Evolutionary conservation across 2,797 vertebrate species (phyloP).

Genomic region (Coluber constrictor): DNA sequence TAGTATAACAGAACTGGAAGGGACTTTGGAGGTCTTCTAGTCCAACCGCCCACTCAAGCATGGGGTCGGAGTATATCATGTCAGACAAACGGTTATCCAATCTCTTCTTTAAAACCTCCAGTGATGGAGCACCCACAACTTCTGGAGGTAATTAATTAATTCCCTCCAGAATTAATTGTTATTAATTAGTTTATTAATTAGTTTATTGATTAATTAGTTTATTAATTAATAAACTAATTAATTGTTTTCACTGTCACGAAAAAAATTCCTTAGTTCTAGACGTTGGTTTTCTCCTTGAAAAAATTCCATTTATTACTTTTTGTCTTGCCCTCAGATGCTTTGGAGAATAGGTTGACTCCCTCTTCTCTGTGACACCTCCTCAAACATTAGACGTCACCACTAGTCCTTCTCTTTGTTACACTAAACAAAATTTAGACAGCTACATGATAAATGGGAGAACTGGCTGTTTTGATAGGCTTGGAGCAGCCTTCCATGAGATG

Average conservation of each 20-base stretch:
- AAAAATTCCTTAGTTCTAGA: background rate
- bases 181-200: too few relatives aligned
- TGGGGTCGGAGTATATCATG: background rate
- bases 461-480: background rate
- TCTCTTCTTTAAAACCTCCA: background rate
- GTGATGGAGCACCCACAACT: background rate
- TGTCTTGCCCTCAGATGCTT: background rate
- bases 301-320: background rate
- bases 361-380: background rate
- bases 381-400: background rate
- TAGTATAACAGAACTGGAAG: background rate
- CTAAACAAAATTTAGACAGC: background rate
- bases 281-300: background rate
- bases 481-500: background rate
- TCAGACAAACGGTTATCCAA: background rate
- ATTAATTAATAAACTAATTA: too few relatives aligned
- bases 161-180: too few relatives aligned
- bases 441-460: background rate
- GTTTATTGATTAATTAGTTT: too few relatives aligned
- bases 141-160: too few relatives aligned
- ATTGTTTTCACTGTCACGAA: background rate
- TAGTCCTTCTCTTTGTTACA: background rate
- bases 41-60: background rate
- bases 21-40: background rate
- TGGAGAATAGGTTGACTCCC: background rate